Base-by-base conservation (phyloP, 2,888 invertebrate species). In the Melinopterus prodromus region DNA sequence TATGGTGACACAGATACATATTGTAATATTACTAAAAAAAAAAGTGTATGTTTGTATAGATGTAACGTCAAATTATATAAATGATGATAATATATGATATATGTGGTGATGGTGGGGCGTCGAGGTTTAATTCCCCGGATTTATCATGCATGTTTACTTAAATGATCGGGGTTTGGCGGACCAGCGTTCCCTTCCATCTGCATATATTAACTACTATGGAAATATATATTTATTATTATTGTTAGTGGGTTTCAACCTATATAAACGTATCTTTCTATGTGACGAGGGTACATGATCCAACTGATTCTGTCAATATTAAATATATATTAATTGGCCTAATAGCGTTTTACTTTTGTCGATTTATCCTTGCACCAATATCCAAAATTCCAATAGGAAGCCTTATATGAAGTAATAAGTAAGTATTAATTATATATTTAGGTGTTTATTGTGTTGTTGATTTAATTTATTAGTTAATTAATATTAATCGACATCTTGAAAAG, bases 301-400 rank as follows among this genome's bases (percentile, higher is more conserved):
- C 86, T 87, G 85, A 88, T 88, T 88, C 88, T 89, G 89, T 89
- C 89, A 89, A 89, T 89, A 89, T 86, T 86, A 88, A 86, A 88
- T 74, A 87, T 89, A 89, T 89, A 89, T 89, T 89, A 89, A 89
- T 89, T 89, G 89, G 90, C 89, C 89, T 89, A 89, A 84, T 69
- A 76, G 69, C 79, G 69, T 77, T 77, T 72, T 77, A 77, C 71
- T 69, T 77, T 77, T 72, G 26, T 77, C 16, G 7, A 16, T 14
- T n/a, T 70, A 37, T 72, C 69, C 16, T 16, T 69, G 26, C 26
- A 26, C 26, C 26, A 26, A 26, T 26, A 26, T 26, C 26, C 26
- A 26, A 26, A 26, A 26, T 26, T 14, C 35, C 38, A 72, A 74
- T 69, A 9, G 14, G 7, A 69, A 77, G 36, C 16, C 16, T 12